Conservation (phyloP, 2,888 invertebrate species). For the Rhorus exstirpatorius region DNA sequence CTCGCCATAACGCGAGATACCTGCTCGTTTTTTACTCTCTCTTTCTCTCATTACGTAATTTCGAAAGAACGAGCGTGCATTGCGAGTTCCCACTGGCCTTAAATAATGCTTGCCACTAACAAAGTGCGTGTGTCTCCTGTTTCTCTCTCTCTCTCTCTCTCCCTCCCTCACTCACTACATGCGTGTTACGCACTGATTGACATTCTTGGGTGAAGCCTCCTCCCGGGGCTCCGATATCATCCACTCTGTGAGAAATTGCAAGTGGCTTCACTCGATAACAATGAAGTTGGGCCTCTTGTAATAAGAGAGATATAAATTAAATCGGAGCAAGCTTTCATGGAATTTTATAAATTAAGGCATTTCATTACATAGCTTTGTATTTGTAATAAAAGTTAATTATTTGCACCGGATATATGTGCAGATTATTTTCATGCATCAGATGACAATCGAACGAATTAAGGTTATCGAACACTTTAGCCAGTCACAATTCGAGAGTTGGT, state of each 20-base stretch:
- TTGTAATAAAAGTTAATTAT: too few relatives aligned
- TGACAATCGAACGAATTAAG: too few relatives aligned
- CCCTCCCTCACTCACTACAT: background rate
- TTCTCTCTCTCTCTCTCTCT: conserved; percentile 1
- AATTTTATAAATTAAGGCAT: too few relatives aligned
- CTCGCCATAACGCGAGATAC: conserved; percentile 37
- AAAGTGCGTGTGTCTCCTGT: conserved; percentile 16
- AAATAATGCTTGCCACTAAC: conserved; percentile 64
- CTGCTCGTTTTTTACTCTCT: conserved; percentile 18
- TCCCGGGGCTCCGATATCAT: conserved; percentile 46
- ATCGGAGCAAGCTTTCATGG: too few relatives aligned
- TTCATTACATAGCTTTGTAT: background rate
- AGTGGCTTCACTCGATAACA: background rate
- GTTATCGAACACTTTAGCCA: too few relatives aligned
- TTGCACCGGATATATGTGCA: too few relatives aligned
- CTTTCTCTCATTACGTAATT: conserved; percentile 56
- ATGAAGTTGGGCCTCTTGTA: background rate
- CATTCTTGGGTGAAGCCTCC: conserved; percentile 55
- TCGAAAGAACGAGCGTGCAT: conserved; percentile 42
- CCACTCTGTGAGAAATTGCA: background rate
- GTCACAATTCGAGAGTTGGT: too few relatives aligned
- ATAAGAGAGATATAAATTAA: background rate
- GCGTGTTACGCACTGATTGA: conserved; percentile 63
- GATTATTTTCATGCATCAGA: too few relatives aligned
- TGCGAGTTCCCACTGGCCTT: conserved; percentile 62